Conservation (phyloP, 2,888 invertebrate genomes). For the Eledone cirrhosa region DNA sequence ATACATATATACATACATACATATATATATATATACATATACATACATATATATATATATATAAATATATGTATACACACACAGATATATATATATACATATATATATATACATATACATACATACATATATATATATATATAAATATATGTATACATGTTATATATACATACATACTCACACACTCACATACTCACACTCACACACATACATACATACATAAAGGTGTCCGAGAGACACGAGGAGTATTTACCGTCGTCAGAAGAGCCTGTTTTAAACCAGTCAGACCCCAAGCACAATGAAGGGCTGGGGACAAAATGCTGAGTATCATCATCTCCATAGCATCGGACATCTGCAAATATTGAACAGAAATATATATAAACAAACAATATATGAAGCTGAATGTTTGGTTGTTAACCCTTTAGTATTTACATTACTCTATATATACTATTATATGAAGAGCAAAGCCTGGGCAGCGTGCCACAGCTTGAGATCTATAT, state of each 20-base stretch:
- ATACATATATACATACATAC: no score
- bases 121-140: no score
- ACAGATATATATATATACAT: constrained; percentile 5
- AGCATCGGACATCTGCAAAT: constrained; percentile 87
- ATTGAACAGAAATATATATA: not conserved
- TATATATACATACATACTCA: not conserved
- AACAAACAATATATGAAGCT: no score
- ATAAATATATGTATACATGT: no score
- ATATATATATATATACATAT: no score
- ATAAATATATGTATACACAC: no score
- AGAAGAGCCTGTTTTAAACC: constrained; percentile 91
- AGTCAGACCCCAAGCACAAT: constrained; percentile 92
- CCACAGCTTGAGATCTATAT: no score
- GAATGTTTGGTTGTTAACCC: no score
- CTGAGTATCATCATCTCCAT: constrained; percentile 98
- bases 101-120: not conserved
- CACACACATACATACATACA: not conserved
- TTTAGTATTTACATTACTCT: no score
- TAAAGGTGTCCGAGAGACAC: no score
- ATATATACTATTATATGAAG: no score
- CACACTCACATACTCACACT: not conserved
- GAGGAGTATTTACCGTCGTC: constrained; percentile 78
- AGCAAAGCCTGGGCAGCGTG: no score
- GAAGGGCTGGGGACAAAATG: constrained; percentile 90
- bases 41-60: not conserved